Conservation (phyloP, 2,113 vertebrate genomes). For the Nycticorax nycticorax region DNA sequence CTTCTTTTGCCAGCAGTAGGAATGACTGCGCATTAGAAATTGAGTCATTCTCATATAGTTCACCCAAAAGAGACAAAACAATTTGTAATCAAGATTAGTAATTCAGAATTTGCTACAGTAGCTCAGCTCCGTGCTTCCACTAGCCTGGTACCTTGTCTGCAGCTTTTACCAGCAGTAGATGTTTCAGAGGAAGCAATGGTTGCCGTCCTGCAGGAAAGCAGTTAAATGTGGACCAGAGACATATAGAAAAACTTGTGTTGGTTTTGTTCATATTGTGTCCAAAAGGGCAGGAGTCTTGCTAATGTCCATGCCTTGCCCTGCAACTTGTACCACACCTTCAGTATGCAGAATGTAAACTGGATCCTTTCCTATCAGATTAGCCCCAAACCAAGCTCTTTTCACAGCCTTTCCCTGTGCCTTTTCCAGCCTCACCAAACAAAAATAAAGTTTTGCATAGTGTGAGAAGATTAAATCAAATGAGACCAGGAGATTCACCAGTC, state of each 20-base stretch:
- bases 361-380: background rate
- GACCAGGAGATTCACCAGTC: background rate
- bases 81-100: background rate
- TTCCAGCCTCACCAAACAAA: background rate
- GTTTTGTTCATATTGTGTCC: background rate
- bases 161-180: background rate
- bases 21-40: background rate
- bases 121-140: background rate
- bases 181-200: background rate
- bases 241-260: background rate
- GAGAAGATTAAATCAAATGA: background rate
- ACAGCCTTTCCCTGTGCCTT: background rate
- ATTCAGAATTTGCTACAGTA: background rate
- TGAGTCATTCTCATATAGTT: background rate
- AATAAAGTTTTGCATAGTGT: background rate
- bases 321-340: background rate
- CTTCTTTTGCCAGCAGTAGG: background rate
- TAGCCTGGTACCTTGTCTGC: background rate
- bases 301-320: background rate
- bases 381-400: background rate
- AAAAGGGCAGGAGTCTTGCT: background rate
- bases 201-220: background rate
- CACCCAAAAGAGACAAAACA: background rate
- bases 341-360: background rate
- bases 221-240: background rate